phyloP scores from a whole-genome alignment of 2,797 vertebrate genomes.

The Sebastes hopkinsi region DNA sequence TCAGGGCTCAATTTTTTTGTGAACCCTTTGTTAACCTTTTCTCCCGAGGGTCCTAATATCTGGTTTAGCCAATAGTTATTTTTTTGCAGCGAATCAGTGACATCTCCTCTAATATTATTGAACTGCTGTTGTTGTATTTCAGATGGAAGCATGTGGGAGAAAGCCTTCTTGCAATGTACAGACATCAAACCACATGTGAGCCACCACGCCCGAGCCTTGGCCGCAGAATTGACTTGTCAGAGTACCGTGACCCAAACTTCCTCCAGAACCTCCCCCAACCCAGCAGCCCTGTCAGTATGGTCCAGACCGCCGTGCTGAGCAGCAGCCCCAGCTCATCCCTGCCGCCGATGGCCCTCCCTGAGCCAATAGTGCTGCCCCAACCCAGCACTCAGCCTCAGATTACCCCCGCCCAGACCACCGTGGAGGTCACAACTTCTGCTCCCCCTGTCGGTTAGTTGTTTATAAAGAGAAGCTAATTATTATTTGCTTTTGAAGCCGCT shows the following conservation, averaged over 20 bases:
- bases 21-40: not conserved
- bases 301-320: slow-evolving; percentile 71
- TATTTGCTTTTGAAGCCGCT: not conserved
- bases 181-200: slow-evolving; percentile 91
- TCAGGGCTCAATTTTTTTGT: not conserved
- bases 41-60: not conserved
- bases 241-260: slow-evolving; percentile 87
- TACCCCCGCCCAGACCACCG: slow-evolving; percentile 75
- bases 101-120: not conserved
- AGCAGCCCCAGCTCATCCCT: slow-evolving; percentile 80
- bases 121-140: not conserved
- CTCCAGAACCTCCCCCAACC: slow-evolving; percentile 80
- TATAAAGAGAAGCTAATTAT: not conserved
- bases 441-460: slow-evolving; percentile 72
- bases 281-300: slow-evolving; percentile 63
- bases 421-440: slow-evolving; percentile 81
- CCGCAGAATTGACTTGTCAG: slow-evolving; percentile 90
- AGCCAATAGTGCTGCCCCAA: slow-evolving; percentile 57
- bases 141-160: slow-evolving; percentile 97
- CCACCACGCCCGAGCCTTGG: slow-evolving; percentile 92
- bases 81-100: not conserved
- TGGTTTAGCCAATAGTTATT: not conserved
- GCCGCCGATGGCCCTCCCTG: slow-evolving; percentile 64
- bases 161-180: slow-evolving; percentile 92
- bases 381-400: slow-evolving; percentile 74